Base-by-base conservation (phyloP, 2,797 vertebrate species). In the Acridotheres tristis region DNA sequence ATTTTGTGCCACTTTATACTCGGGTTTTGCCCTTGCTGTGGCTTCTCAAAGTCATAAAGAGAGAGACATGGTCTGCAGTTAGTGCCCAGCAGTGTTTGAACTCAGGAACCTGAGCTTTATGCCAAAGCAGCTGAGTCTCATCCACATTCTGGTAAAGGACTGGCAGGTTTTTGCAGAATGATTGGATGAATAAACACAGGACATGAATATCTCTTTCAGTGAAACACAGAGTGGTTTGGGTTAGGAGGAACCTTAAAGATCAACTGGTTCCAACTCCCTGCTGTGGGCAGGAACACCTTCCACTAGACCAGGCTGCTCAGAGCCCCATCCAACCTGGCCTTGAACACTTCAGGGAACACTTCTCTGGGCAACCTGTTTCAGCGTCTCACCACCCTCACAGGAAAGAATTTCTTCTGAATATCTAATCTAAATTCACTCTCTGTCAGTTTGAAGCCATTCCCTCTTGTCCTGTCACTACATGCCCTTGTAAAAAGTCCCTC, bases 1-100 rank as follows among this genome's bases (percentile, higher is more conserved):
- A 54, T 9, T 9, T 32, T 3, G 3, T 42, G 21, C 10, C 54
- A 27, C 61, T 81, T 87, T 38, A 53, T 12, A 27, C 11, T 34
- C 40, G 23, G 15, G n/a, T 36, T 94, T 57, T 83, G 32, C 20
- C n/a, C 16, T 42, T 25, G n/a, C 48, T 29, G 8, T 17, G 17
- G 22, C n/a, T 66, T 71, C 36, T 80, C 69, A 50, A 54, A 77
- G 65, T 62, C 47, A 10, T 4, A 27, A 38, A 51, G 50, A 21
- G 5, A 16, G 30, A 17, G 0, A 0, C 5, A 3, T 34, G n/a
- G 10, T 53, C 47, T 67, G 48, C 50, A 47, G 17, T 38, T 11
- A 85, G 27, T 27, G 23, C 16, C 30, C 53, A 48, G 21, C 66
- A 43, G 14, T 15, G 47, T 26, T 48, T 30, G 40, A 66, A 54